Evolutionary conservation across 2,888 invertebrate genomes (phyloP).

Genomic region (Eledona agricola): DNA sequence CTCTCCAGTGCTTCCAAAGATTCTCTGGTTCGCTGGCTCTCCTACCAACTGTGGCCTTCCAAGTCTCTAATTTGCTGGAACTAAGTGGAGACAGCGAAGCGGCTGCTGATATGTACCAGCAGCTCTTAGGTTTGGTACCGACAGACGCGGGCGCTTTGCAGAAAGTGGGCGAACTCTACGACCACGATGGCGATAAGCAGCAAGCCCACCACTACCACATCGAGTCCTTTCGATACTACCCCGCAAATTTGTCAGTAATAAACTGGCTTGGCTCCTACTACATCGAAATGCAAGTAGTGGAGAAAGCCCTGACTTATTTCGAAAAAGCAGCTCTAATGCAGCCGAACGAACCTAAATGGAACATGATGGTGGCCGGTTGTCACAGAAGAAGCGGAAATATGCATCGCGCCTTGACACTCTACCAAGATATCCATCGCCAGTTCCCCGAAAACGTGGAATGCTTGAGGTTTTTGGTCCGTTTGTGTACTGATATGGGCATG

Average conservation of each 20-base stretch:
- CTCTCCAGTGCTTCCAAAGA: slow-evolving; percentile 82
- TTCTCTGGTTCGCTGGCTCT: slow-evolving; percentile 68
- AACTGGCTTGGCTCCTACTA: slow-evolving; percentile 92
- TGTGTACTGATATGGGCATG: slow-evolving; percentile 90
- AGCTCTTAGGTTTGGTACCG: slow-evolving; percentile 82
- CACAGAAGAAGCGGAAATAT: slow-evolving; percentile 80
- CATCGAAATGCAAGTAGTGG: slow-evolving; percentile 86
- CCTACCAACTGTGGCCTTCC: slow-evolving; percentile 70
- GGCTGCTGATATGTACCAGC: slow-evolving; percentile 74
- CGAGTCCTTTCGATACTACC: slow-evolving; percentile 79
- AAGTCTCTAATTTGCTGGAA: slow-evolving; percentile 82
- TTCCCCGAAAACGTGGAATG: slow-evolving; percentile 97
- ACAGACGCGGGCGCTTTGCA: slow-evolving; percentile 91
- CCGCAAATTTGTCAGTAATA: slow-evolving; percentile 78
- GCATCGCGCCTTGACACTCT: slow-evolving; percentile 76
- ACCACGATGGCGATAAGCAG: slow-evolving; percentile 89
- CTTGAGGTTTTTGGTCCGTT: slow-evolving; percentile 85
- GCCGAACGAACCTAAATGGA: slow-evolving; percentile 84
- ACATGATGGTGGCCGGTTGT: slow-evolving; percentile 86
- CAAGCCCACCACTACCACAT: slow-evolving; percentile 86
- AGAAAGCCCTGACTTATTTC: slow-evolving; percentile 85
- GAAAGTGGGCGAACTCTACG: slow-evolving; percentile 90
- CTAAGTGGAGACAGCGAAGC: slow-evolving; percentile 69
- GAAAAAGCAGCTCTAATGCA: slow-evolving; percentile 80
- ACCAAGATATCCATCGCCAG: slow-evolving; percentile 81